These are phyloP conservation scores for Ptychoptera albimana DNA, from an alignment of 2,888 invertebrate genomes.

Conservation along the genomic window DNA sequence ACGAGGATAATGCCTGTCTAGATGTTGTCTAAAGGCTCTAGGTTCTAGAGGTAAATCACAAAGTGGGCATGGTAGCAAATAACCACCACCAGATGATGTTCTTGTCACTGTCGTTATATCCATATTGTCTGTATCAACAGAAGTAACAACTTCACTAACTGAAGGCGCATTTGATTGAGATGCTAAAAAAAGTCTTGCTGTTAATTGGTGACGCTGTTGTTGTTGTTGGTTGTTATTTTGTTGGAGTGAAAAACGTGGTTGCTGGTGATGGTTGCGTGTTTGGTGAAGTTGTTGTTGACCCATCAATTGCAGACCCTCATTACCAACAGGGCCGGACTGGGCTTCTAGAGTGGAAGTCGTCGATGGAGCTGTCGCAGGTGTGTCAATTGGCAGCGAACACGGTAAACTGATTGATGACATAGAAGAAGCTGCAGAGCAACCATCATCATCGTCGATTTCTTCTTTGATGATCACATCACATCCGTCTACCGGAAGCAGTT, in stretches of 20 bases:
- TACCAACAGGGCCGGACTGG: slow-evolving; percentile 6
- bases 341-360: slow-evolving; percentile 16
- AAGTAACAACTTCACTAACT: slow-evolving; percentile 13
- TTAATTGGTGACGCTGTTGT: slow-evolving; percentile 27
- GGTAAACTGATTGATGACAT: slow-evolving; percentile 24
- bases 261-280: slow-evolving; percentile 19
- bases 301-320: slow-evolving; percentile 13
- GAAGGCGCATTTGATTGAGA: neutral
- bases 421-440: slow-evolving; percentile 21
- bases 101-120: slow-evolving; percentile 14
- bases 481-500: neutral
- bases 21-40: slow-evolving; percentile 54
- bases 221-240: slow-evolving; percentile 18
- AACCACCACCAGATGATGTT: slow-evolving; percentile 13
- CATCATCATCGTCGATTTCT: slow-evolving; percentile 15
- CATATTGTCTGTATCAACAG: slow-evolving; percentile 22
- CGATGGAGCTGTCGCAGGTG: slow-evolving; percentile 15
- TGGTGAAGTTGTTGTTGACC: slow-evolving; percentile 21
- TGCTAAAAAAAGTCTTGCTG: slow-evolving; percentile 30
- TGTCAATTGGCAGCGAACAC: slow-evolving; percentile 11
- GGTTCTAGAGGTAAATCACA: slow-evolving; percentile 47
- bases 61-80: slow-evolving; percentile 49
- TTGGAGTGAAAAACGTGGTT: slow-evolving; percentile 14
- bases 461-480: slow-evolving; percentile 8
- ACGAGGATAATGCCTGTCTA: slow-evolving; percentile 70